Percentiles rank a stretch among this genome's conserved stretches.
Conservation (phyloP, 1,140 invertebrate species). For the Pomacea maculata region DNA sequence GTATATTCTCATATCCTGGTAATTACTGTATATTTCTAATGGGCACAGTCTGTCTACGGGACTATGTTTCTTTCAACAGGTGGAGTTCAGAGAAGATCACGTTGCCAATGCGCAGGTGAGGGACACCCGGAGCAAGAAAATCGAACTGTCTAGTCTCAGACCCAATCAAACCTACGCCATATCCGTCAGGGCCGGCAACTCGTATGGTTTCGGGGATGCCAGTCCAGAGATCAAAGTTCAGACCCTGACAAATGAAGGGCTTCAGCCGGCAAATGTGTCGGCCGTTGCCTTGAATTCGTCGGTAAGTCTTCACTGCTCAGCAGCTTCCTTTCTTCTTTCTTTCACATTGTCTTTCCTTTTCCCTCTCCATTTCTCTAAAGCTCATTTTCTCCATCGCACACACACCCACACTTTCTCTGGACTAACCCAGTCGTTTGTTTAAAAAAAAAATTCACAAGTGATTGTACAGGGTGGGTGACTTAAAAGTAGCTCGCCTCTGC, state of each 20-base stretch:
- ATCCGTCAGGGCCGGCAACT: constrained; percentile 17
- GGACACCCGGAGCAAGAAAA: constrained; percentile 3
- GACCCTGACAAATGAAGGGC: constrained; percentile 25
- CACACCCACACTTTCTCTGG: background rate
- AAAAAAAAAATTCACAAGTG: no score
- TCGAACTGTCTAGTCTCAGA: constrained; percentile 13
- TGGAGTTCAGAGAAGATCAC: no score
- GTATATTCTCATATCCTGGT: no score
- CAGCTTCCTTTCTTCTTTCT: background rate
- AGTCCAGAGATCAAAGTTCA: constrained; percentile 15
- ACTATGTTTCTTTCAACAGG: no score
- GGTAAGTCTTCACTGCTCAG: constrained; percentile 10
- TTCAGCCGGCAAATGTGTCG: constrained; percentile 31
- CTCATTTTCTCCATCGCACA: background rate
- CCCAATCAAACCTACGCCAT: constrained; percentile 16
- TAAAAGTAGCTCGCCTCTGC: no score
- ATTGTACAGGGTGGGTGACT: no score
- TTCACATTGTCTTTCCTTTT: background rate
- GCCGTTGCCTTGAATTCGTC: constrained; percentile 27
- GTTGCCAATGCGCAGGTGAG: no score
- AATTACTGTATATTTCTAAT: no score
- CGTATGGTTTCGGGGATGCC: background rate
- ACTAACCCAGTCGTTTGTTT: no score
- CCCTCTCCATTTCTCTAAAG: background rate
- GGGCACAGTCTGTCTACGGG: no score